Base-by-base conservation (phyloP, 2,888 invertebrate genomes). In the Sepioteuthis lessoniana region DNA sequence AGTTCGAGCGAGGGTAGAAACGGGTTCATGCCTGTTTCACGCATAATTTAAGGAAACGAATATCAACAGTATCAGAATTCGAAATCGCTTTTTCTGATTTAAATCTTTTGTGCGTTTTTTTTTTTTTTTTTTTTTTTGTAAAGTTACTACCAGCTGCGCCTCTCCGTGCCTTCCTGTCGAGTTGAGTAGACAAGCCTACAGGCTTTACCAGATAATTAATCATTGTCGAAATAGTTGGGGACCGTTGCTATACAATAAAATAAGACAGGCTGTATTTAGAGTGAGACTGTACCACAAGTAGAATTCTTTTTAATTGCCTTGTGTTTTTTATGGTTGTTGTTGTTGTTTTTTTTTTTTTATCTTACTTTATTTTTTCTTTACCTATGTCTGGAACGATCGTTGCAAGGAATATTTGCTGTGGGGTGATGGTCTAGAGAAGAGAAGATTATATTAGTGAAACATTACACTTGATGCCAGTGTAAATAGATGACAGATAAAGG, bases 261-360 rank as follows among this genome's bases (percentile, higher is more conserved):
- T 35, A 76, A 76, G n/a, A 35, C n/a, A 35, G 60, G 28, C 60
- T 60, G 31, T 60, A 28, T 60, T 60, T 28, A 60, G 60, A 60
- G 60, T 60, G 31, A 60, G 55, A 25, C 25, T 7, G 31, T 31
- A 28, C 60, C 31, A 31, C 60, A 10, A 28, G 60, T 60, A 60
- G 76, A 76, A n/a, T n/a, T 76, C 76, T n/a, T 76, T 76, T 76
- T 76, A 76, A 76, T 76, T 76, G 76, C n/a, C 76, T 76, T 76
- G n/a, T n/a, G 76, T 76, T 0, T 55, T 7, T n/a, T n/a, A n/a
- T 42, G 21, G 16, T 55, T 55, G 16, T 55, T 55, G 55, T 55
- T 55, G 21, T 55, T 55, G 0, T 55, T 21, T 19, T 55, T 16
- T 55, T 3, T 42, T 42, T 42, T 42, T 42, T 42, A 7, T 5